Conservation (phyloP, 2,113 vertebrate species). For the Sceloporus undulatus region DNA sequence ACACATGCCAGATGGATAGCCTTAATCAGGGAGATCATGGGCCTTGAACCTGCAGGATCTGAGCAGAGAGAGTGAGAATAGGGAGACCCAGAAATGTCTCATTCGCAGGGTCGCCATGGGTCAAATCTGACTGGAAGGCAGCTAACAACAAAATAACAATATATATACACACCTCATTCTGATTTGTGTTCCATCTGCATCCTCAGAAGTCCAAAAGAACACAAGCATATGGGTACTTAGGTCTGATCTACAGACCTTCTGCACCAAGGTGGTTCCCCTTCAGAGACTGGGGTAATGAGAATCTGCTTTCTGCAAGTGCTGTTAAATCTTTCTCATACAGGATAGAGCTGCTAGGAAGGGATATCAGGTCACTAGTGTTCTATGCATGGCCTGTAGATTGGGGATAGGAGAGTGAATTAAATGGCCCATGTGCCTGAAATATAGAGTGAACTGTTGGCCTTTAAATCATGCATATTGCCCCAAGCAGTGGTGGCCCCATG, state of each 20-base stretch:
- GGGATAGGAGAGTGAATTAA: background rate
- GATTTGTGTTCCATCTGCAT: background rate
- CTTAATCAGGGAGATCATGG: no score
- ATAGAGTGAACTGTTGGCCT: background rate
- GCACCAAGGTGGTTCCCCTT: background rate
- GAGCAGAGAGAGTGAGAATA: no score
- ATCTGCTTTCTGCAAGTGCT: background rate
- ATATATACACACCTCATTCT: background rate
- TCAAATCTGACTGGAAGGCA: no score
- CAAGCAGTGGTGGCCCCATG: background rate
- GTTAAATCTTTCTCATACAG: background rate
- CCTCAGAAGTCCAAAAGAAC: background rate
- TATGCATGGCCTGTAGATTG: background rate
- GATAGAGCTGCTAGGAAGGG: background rate
- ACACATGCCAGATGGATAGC: no score
- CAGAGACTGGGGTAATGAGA: background rate
- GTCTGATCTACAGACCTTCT: background rate
- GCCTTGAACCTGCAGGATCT: no score
- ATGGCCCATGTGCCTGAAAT: background rate
- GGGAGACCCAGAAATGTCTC: no score
- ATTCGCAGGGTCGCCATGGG: no score
- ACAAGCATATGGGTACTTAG: background rate
- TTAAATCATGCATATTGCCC: background rate
- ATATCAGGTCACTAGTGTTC: background rate
- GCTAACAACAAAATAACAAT: no score